A percentile compares a stretch with the other conserved stretches of the same genome.
These are phyloP conservation scores for Epinephelus lanceolatus DNA, from an alignment of 2,113 vertebrate species.

Conservation along the genomic window DNA sequence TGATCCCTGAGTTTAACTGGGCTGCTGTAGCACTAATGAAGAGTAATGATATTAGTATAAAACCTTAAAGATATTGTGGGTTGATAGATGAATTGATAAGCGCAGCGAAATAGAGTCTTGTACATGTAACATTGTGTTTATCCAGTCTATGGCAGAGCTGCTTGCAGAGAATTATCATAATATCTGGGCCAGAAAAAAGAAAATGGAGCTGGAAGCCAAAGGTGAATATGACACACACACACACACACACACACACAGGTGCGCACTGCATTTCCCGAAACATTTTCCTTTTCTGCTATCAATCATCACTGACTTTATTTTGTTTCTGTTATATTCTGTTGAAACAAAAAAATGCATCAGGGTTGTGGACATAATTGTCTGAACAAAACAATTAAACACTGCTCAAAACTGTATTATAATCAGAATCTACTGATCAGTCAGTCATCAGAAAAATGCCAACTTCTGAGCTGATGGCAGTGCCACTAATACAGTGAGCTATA, in stretches of 20 bases:
- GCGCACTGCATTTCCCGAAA: neutral
- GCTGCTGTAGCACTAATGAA: neutral
- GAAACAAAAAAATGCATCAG: neutral
- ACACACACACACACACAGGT: neutral
- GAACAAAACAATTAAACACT: neutral
- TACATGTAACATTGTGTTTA: slow-evolving; percentile 17
- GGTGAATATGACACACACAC: slow-evolving; percentile 79
- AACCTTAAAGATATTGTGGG: neutral
- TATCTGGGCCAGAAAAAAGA: slow-evolving; percentile 97
- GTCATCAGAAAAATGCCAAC: neutral
- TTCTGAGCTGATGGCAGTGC: too few species aligned
- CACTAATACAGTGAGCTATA: too few species aligned
- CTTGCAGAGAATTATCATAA: slow-evolving; percentile 99
- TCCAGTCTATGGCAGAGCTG: slow-evolving; percentile 96
- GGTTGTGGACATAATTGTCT: neutral
- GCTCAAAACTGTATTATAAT: neutral
- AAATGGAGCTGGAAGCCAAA: slow-evolving; percentile 95
- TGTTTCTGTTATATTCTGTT: neutral
- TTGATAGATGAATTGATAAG: neutral
- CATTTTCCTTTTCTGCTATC: neutral
- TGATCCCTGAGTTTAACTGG: neutral
- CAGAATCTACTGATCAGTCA: neutral
- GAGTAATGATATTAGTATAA: neutral
- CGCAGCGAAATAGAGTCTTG: neutral
- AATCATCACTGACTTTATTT: neutral